Percentiles rank a stretch among this genome's conserved stretches.
Evolutionary conservation across 2,113 vertebrate genomes (phyloP).

Genomic region (Phalacrocorax pelagicus): DNA sequence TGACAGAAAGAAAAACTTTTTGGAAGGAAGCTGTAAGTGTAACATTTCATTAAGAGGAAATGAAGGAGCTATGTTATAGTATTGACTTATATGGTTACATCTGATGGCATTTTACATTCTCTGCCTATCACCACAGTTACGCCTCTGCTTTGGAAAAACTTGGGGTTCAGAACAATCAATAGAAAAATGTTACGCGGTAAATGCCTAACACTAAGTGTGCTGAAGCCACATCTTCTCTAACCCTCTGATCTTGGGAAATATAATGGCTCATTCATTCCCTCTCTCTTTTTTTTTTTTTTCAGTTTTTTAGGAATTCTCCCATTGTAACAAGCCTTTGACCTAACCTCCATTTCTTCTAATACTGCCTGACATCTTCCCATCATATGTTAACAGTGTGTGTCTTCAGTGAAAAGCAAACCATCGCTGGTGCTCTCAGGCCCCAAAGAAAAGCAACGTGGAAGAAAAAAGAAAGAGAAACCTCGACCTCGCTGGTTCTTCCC

Average conservation of each 20-base stretch:
- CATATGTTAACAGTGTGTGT: constrained; percentile 64
- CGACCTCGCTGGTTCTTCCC: constrained; percentile 28
- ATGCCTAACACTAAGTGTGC: neutral
- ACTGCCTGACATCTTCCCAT: constrained; percentile 67
- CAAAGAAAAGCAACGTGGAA: constrained; percentile 5
- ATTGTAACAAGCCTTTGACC: constrained; percentile 54
- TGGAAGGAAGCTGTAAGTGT: neutral
- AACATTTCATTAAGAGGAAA: neutral
- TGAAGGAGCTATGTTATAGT: neutral
- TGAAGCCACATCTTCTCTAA: neutral
- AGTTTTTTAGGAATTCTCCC: constrained; percentile 49
- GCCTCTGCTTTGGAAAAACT: neutral
- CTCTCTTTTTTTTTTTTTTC: constrained; percentile 28
- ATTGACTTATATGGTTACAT: neutral
- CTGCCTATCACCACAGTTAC: neutral
- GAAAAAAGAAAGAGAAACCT: constrained; percentile 60
- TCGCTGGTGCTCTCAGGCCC: neutral
- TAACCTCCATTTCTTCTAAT: constrained; percentile 51
- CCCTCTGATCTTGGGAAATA: constrained; percentile 21
- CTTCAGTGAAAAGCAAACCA: constrained; percentile 61
- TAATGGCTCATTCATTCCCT: constrained; percentile 41
- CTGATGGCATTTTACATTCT: neutral
- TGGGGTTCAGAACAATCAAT: neutral
- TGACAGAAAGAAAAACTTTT: neutral
- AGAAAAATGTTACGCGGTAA: neutral